Evolutionary conservation across 2,888 invertebrate species (phyloP).

Genomic region (Altica lythri): DNA sequence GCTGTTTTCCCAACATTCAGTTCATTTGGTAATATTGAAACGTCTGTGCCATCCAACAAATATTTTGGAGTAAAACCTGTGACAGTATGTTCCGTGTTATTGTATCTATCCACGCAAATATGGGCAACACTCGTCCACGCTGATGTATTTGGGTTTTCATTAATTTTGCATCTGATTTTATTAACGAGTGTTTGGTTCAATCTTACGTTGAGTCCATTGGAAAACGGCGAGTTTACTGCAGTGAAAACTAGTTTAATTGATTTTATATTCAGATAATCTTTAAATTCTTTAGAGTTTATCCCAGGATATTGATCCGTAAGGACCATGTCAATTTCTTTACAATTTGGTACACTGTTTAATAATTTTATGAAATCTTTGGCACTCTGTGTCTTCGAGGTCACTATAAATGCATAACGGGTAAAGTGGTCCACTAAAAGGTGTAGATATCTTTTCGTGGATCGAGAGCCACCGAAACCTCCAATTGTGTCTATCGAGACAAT

Average conservation of each 20-base stretch:
- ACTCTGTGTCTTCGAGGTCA: not conserved
- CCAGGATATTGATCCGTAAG: not conserved
- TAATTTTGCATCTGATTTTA: constrained; percentile 4
- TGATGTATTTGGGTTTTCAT: not conserved
- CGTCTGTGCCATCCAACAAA: not conserved
- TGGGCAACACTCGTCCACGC: not conserved
- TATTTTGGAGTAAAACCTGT: constrained; percentile 1
- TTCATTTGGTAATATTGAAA: not conserved
- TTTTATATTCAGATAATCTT: not conserved
- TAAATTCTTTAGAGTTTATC: not conserved
- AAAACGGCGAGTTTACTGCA: too few relatives aligned
- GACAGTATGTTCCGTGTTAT: not conserved
- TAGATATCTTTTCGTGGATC: too few relatives aligned
- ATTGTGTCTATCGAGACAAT: too few relatives aligned
- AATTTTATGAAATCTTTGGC: not conserved
- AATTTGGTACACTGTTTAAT: too few relatives aligned
- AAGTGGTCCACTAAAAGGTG: too few relatives aligned
- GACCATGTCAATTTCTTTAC: not conserved
- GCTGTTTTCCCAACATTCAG: too few relatives aligned
- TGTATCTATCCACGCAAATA: too few relatives aligned
- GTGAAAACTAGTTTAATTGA: not conserved
- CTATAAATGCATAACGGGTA: too few relatives aligned
- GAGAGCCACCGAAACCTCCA: too few relatives aligned
- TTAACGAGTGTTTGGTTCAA: not conserved
- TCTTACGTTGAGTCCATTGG: not conserved